A percentile compares a stretch with the other conserved stretches of the same genome.
These are phyloP conservation scores for Auanema sp. DNA, from an alignment of 2,888 invertebrate species.

Conservation along the genomic window DNA sequence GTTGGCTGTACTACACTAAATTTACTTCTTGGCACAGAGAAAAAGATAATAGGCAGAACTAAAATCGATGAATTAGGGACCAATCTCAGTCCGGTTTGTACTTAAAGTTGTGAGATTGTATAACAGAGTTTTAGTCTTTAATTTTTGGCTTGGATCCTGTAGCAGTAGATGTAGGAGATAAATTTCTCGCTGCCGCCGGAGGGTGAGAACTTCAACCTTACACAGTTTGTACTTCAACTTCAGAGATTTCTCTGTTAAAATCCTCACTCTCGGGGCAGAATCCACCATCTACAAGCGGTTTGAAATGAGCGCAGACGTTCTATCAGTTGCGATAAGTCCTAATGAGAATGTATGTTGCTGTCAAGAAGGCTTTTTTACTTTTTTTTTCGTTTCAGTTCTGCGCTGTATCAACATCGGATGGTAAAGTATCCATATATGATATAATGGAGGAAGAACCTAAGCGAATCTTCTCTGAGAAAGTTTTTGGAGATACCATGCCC, in stretches of 20 bases:
- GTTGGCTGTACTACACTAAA: constrained; percentile 13
- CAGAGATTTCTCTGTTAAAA: constrained; percentile 19
- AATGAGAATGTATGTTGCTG: constrained; percentile 15
- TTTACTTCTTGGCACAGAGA: constrained; percentile 12
- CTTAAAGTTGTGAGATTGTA: neutral
- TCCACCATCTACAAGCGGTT: neutral
- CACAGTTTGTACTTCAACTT: neutral
- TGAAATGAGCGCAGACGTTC: constrained; percentile 14
- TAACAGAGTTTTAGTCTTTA: constrained; percentile 2
- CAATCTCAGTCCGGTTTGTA: neutral
- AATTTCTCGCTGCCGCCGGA: constrained; percentile 9
- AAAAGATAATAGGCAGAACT: constrained; percentile 12
- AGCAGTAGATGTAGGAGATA: constrained; percentile 11
- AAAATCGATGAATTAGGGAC: constrained; percentile 10
- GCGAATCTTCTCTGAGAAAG: no score
- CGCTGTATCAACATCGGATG: no score
- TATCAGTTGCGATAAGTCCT: constrained; percentile 15
- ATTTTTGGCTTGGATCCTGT: constrained; percentile 11
- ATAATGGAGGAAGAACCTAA: no score
- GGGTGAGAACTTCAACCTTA: constrained; percentile 1
- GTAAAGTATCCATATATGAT: no score
- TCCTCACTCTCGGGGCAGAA: neutral
- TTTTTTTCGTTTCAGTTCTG: no score
- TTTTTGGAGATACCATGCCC: no score
- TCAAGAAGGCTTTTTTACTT: no score